Base-by-base conservation (phyloP, 2,888 invertebrate species). In the Zygaena filipendulae region DNA sequence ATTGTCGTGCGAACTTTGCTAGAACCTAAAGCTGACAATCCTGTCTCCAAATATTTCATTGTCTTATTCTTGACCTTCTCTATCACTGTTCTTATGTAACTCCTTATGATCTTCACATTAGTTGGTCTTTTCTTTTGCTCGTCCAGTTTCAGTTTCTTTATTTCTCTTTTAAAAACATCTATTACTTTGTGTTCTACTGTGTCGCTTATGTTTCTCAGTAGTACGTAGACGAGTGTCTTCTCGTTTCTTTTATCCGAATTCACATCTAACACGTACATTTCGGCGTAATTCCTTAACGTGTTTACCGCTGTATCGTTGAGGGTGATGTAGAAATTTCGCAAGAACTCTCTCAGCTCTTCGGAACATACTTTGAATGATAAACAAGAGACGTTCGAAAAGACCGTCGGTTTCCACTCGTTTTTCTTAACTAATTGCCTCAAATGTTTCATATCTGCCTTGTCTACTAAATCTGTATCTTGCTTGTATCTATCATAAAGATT, bases 221-320 rank as follows among this genome's bases (percentile, higher is more conserved):
- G 9, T 6, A 19, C 9, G 1, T 51, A 31, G 1, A 68, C 47
- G 1, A 27, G 27, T 7, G 48, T 35, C 23, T 52, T 53, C 12
- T 59, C 52, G 0, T 36, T 19, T n/a, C 36, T 48, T 1, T 30
- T 36, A 7, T 57, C 57, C 1, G 40, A 35, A 7, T 46, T 48
- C 0, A 59, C 52, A 11, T 74, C 71, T 32, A 49, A 49, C 1
- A 27, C 23, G 25, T 63, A 75, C 68, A 74, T 72, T 7, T 58
- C 57, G 19, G 48, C 57, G 25, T 70, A 74, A 32, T 62, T 63
- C 13, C 34, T 52, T 19, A 70, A 48, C 1, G 50, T 46, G 10
- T 45, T 55, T 0, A 57, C 52, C 2, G 50, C 38, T 3, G 64
- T 62, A n/a, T 60, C 54, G 5, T 64, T 67, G 0, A 71, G 14